Conservation (phyloP, 2,113 vertebrate genomes). For the Sebastes fasciatus region DNA sequence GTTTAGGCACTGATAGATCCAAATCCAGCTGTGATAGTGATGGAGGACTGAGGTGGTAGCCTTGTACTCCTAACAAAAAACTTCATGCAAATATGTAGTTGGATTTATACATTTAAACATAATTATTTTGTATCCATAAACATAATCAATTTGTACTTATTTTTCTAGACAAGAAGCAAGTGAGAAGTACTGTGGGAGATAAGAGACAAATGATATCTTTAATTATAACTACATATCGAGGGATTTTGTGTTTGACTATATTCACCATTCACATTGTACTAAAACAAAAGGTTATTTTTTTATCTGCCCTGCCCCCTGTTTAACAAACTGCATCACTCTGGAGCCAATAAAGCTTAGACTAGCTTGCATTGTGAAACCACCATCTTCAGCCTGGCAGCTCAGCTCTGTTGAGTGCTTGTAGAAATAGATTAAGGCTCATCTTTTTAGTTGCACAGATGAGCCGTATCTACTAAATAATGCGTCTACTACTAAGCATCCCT, state of each 20-base stretch:
- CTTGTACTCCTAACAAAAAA: constrained; percentile 57
- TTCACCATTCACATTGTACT: constrained; percentile 60
- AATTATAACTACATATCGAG: constrained; percentile 66
- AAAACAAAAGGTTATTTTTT: constrained; percentile 63
- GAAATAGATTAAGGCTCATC: constrained; percentile 50
- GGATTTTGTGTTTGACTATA: constrained; percentile 69
- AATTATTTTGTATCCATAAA: constrained; percentile 84
- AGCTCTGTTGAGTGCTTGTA: constrained; percentile 64
- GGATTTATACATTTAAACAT: constrained; percentile 79
- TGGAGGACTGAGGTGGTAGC: constrained; percentile 55
- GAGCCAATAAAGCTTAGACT: constrained; percentile 55
- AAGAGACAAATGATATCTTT: constrained; percentile 51
- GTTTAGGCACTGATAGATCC: constrained; percentile 56
- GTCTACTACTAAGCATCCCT: constrained; percentile 47
- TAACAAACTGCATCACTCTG: constrained; percentile 46
- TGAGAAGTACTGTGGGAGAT: constrained; percentile 50
- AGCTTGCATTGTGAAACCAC: constrained; percentile 56
- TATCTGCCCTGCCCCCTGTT: constrained; percentile 23
- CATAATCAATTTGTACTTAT: constrained; percentile 85
- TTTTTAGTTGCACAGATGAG: no score
- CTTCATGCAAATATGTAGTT: constrained; percentile 59
- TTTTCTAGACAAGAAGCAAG: constrained; percentile 79
- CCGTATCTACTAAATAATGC: constrained; percentile 44
- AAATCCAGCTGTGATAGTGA: constrained; percentile 51
- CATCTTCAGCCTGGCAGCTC: constrained; percentile 71